Evolutionary conservation across 2,888 invertebrate genomes (phyloP), one percentile per base, ranked within the genome.

Genomic region (Himalopsyche kuldschensis): DNA sequence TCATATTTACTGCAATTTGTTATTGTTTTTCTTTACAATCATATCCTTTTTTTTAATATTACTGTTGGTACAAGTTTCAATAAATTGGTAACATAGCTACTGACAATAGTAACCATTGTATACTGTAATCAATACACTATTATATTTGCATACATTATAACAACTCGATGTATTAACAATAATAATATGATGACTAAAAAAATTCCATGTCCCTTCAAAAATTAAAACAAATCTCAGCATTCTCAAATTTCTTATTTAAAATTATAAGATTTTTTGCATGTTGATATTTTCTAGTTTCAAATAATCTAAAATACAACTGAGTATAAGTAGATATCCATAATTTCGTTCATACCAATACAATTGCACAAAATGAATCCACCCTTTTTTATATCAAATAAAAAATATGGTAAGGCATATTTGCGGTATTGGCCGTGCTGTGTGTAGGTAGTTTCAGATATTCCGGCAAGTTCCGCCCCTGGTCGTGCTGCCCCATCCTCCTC

Each of bases 1-100:
- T 55, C 24, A 6, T 55, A 20, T 20, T 55, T 78, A 47, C 10
- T 84, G 84, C 84, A 84, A 84, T 84, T 84, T 84, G 84, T 81
- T 81, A 75, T 84, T 84, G 78, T 84, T 81, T 81, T 46, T 55
- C 17, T 24, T 31, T 75, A 31, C 15, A 20, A 20, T 3, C 20
- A 55, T 11, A 20, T 20, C 6, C 5, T 20, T 11, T 20, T 11
- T 15, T 41, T 41, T 15, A 41, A 15, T 3, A 32, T 32, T 32
- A 41, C 41, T 41, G 15, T 41, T 0, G 15, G 15, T 41, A 15
- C 11, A 41, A 15, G 2, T 41, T 41, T 41, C 2, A 41, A 41
- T 3, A 41, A 41, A 6, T 32, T 41, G 15, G 41, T 6, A 41
- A 41, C 6, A 35, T 35, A 35, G n/a, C n/a, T n/a, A n/a, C n/a